A percentile compares a stretch with the other conserved stretches of the same genome.
phyloP scores from a whole-genome alignment of 2,888 invertebrate genomes.

The Watsonalla cultraria region DNA sequence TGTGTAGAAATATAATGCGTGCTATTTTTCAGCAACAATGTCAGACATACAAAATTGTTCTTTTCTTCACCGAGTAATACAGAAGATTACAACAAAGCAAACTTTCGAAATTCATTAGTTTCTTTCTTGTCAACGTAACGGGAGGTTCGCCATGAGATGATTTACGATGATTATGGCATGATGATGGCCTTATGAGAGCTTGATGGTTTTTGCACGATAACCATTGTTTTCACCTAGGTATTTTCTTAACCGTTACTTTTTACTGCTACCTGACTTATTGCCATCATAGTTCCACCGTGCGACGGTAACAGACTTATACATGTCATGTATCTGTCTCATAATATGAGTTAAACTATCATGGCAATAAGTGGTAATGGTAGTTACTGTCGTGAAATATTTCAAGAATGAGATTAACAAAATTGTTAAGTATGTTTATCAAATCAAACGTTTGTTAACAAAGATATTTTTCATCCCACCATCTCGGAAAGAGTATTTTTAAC shows the following conservation, averaged over 20 bases:
- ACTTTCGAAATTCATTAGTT: slow-evolving; percentile 1
- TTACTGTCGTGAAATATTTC: too few species aligned
- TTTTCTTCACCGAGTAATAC: not conserved
- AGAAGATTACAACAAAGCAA: too few species aligned
- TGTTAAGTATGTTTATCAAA: too few species aligned
- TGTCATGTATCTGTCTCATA: too few species aligned
- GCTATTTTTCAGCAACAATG: not conserved
- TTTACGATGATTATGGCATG: slow-evolving; percentile 31
- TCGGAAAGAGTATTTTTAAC: too few species aligned
- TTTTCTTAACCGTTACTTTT: too few species aligned
- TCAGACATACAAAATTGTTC: not conserved
- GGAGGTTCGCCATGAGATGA: slow-evolving; percentile 14
- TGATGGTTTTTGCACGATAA: slow-evolving; percentile 37
- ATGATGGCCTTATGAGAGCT: slow-evolving; percentile 13
- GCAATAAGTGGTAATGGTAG: too few species aligned
- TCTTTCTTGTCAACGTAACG: not conserved
- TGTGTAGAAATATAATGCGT: not conserved
- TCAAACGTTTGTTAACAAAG: not conserved
- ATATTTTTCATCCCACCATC: too few species aligned
- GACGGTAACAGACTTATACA: too few species aligned
- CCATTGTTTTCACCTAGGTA: slow-evolving; percentile 23
- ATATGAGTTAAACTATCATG: too few species aligned
- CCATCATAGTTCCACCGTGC: not conserved
- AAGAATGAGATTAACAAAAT: too few species aligned
- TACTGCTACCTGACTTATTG: too few species aligned